Evolutionary conservation across 1,140 invertebrate genomes (phyloP).

Genomic region (Drusus annulatus): DNA sequence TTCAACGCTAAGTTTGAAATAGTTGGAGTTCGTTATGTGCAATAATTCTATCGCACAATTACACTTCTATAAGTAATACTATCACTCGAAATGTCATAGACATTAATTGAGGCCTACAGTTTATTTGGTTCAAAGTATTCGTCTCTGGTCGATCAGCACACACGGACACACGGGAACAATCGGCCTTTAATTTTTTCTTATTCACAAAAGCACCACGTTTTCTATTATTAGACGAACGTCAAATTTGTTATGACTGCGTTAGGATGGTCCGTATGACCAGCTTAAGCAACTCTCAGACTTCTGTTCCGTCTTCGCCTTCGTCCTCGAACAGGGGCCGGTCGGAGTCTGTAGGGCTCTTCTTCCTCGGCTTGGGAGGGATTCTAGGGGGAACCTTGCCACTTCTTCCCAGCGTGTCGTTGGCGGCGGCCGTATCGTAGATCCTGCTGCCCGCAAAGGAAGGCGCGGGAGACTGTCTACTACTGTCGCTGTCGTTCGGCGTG

Average conservation of each 20-base stretch:
- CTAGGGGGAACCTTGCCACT: constrained; percentile 83
- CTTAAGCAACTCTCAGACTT: constrained; percentile 75
- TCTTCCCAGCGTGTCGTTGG: constrained; percentile 64
- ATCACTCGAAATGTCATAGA: constrained; percentile 20
- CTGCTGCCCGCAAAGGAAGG: constrained; percentile 32
- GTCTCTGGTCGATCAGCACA: constrained; percentile 7
- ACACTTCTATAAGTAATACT: constrained; percentile 15
- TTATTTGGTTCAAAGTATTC: constrained; percentile 9
- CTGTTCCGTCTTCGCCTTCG: constrained; percentile 89
- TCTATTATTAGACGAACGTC: constrained; percentile 2
- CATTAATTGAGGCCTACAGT: constrained; percentile 10
- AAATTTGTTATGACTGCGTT: constrained; percentile 32
- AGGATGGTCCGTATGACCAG: constrained; percentile 46
- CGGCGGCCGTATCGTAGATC: constrained; percentile 43
- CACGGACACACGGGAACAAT: neutral
- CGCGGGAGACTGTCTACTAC: constrained; percentile 38
- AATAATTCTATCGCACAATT: constrained; percentile 6
- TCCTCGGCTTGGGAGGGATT: constrained; percentile 86
- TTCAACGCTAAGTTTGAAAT: constrained; percentile 12
- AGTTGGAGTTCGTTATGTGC: neutral
- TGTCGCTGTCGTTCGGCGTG: constrained; percentile 59
- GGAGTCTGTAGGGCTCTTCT: constrained; percentile 73
- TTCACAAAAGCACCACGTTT: constrained; percentile 39
- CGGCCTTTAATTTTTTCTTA: constrained; percentile 18
- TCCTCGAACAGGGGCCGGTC: constrained; percentile 84